These are phyloP conservation scores for Microcebus lehilahytsara DNA, from an alignment of 2,113 vertebrate species.

Conservation along the genomic window DNA sequence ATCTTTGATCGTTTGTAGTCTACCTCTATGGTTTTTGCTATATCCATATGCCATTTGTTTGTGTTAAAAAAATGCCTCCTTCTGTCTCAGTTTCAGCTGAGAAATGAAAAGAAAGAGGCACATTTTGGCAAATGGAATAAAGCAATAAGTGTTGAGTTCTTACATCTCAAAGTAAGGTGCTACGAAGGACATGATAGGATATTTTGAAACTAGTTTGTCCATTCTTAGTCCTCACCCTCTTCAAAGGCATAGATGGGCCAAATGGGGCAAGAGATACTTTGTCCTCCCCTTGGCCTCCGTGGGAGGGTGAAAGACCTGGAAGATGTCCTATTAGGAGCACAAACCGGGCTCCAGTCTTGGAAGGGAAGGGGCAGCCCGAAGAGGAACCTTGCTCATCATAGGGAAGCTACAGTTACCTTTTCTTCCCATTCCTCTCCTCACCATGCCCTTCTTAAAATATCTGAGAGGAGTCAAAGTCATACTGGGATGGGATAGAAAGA, in stretches of 20 bases:
- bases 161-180: neutral
- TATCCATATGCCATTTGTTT: neutral
- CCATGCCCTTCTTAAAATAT: fast-evolving
- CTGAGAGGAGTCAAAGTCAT: neutral
- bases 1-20: neutral
- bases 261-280: neutral
- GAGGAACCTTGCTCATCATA: neutral
- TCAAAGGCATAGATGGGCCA: neutral
- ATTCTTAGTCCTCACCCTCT: neutral
- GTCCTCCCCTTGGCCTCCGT: neutral
- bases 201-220: neutral
- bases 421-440: neutral
- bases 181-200: neutral
- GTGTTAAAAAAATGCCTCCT: neutral
- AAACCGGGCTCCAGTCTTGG: neutral
- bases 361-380: neutral
- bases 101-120: neutral
- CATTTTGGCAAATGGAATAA: neutral
- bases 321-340: neutral
- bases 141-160: neutral
- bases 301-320: neutral
- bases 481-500: neutral
- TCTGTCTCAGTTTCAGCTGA: neutral
- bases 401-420: neutral
- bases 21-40: neutral